Conservation (phyloP, 2,797 vertebrate genomes). For the Galaxias olidus region DNA sequence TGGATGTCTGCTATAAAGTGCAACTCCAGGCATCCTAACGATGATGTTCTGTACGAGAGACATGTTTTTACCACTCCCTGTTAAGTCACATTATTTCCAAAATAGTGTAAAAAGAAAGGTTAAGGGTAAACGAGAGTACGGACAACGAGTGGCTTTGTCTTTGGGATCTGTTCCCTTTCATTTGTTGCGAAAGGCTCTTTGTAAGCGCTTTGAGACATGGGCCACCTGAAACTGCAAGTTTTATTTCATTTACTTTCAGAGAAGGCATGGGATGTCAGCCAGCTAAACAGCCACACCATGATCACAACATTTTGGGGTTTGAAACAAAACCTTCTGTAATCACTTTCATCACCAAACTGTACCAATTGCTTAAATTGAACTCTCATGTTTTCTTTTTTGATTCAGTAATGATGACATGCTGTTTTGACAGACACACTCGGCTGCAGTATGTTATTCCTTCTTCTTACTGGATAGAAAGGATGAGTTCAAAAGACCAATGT, state of each 20-base stretch:
- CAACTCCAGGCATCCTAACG: not conserved
- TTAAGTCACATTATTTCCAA: slow-evolving; percentile 12
- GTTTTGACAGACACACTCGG: slow-evolving; percentile 30
- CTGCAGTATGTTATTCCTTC: slow-evolving; percentile 41
- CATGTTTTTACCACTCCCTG: slow-evolving; percentile 16
- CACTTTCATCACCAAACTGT: slow-evolving; percentile 49
- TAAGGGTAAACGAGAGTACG: not conserved
- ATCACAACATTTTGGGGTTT: slow-evolving; percentile 13
- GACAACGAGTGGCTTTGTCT: not conserved
- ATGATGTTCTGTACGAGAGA: slow-evolving; percentile 2
- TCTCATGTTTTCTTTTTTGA: slow-evolving; percentile 29
- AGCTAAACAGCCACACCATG: slow-evolving; percentile 7
- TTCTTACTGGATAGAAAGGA: slow-evolving; percentile 26
- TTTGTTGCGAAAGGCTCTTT: slow-evolving; percentile 29
- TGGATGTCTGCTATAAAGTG: not conserved
- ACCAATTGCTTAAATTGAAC: slow-evolving; percentile 49
- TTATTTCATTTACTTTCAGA: slow-evolving; percentile 30
- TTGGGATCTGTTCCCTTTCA: slow-evolving; percentile 12
- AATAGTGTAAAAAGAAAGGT: not conserved
- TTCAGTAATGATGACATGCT: slow-evolving; percentile 32
- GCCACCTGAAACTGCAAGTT: slow-evolving; percentile 64
- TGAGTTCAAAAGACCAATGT: slow-evolving; percentile 27
- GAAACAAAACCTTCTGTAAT: slow-evolving; percentile 30
- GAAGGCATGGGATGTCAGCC: not conserved
- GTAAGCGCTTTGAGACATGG: slow-evolving; percentile 26